phyloP scores from a whole-genome alignment of 2,113 vertebrate genomes.

The Athene noctua region DNA sequence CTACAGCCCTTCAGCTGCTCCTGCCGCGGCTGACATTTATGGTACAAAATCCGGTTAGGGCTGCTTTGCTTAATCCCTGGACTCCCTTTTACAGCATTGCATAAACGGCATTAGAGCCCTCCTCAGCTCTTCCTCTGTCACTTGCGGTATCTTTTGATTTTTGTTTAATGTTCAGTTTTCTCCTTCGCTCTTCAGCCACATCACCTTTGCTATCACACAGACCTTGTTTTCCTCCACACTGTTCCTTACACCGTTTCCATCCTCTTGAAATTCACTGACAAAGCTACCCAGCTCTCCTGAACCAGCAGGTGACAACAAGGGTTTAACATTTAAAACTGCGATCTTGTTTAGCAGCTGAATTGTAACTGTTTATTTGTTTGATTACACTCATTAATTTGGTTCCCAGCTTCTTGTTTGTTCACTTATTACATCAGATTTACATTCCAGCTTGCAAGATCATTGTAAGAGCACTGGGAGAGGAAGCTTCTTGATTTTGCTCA shows the following conservation, averaged over 20 bases:
- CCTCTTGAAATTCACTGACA: neutral
- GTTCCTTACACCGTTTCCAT: neutral
- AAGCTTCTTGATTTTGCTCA: neutral
- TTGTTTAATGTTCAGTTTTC: neutral
- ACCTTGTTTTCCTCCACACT: neutral
- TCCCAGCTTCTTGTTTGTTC: neutral
- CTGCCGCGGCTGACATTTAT: neutral
- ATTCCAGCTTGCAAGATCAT: neutral
- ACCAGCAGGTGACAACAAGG: neutral
- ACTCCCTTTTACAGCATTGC: neutral
- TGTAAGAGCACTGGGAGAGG: neutral
- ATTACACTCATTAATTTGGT: neutral
- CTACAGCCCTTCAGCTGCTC: neutral
- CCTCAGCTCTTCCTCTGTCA: neutral
- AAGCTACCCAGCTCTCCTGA: neutral
- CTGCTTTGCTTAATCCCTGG: conserved; percentile 38
- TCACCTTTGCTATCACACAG: neutral
- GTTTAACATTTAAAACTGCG: neutral
- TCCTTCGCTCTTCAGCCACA: neutral
- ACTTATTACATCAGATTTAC: neutral
- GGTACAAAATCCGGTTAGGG: conserved; percentile 40
- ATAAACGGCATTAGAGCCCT: neutral
- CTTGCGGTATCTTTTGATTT: neutral
- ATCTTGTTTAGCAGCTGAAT: neutral
- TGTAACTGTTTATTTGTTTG: neutral